phyloP scores from a whole-genome alignment of 1,140 invertebrate genomes.

The Drosophila tropicalis region DNA sequence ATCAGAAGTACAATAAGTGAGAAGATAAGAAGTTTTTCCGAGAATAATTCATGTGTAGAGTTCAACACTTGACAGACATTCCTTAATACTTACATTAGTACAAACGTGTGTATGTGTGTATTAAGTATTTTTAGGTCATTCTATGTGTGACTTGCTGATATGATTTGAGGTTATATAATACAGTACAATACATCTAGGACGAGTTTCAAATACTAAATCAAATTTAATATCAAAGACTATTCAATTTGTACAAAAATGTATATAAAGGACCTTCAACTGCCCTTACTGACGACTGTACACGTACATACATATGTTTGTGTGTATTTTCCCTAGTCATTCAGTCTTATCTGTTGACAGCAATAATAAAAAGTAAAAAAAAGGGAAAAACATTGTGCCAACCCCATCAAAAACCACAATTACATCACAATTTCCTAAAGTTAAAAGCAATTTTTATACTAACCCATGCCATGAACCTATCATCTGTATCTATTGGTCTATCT shows the following conservation, averaged over 20 bases:
- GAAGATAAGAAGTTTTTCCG: constrained; percentile 55
- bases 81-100: constrained; percentile 27
- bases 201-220: background rate
- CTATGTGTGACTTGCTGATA: constrained; percentile 14
- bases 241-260: no score
- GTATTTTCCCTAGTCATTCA: constrained; percentile 37
- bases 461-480: background rate
- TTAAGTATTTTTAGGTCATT: constrained; percentile 29
- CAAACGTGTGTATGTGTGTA: no score
- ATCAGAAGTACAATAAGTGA: constrained; percentile 47
- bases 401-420: constrained; percentile 40
- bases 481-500: constrained; percentile 19
- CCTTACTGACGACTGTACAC: constrained; percentile 3
- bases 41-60: constrained; percentile 35
- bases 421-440: constrained; percentile 42
- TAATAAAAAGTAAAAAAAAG: constrained; percentile 8
- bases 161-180: constrained; percentile 4
- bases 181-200: background rate
- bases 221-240: no score
- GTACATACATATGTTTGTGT: background rate
- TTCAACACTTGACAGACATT: constrained; percentile 32
- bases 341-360: constrained; percentile 42
- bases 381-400: constrained; percentile 24
- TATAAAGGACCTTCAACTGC: constrained; percentile 47
- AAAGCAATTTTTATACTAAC: constrained; percentile 39